Conservation (phyloP, 1,140 invertebrate genomes). For the Pseudomyrmex dendroicus region DNA sequence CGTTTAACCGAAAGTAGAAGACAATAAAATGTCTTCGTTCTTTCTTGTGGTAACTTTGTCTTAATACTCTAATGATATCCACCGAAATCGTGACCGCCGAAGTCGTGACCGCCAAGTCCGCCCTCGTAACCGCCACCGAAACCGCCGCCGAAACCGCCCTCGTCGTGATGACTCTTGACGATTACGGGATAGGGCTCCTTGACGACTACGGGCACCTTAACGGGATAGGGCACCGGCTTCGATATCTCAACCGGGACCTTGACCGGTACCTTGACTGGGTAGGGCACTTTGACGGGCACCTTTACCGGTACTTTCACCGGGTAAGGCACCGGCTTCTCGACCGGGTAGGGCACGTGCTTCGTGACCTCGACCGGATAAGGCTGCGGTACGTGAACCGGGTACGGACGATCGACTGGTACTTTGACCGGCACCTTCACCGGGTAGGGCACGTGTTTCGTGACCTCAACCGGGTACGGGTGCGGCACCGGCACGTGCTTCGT, state of each 20-base stretch:
- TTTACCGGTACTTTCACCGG: slow-evolving; percentile 86
- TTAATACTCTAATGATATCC: slow-evolving; percentile 67
- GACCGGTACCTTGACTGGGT: slow-evolving; percentile 82
- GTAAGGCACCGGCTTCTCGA: slow-evolving; percentile 85
- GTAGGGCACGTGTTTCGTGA: slow-evolving; percentile 82
- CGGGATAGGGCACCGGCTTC: slow-evolving; percentile 81
- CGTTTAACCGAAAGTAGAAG: slow-evolving; percentile 23
- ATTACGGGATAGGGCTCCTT: slow-evolving; percentile 86
- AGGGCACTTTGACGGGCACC: slow-evolving; percentile 83
- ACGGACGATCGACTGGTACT: slow-evolving; percentile 86
- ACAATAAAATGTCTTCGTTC: slow-evolving; percentile 23
- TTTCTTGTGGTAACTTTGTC: slow-evolving; percentile 15
- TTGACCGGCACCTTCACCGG: slow-evolving; percentile 83
- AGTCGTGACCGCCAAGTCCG: slow-evolving; percentile 54
- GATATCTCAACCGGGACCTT: slow-evolving; percentile 86
- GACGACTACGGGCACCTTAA: slow-evolving; percentile 80
- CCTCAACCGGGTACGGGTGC: slow-evolving; percentile 82
- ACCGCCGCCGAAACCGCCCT: slow-evolving; percentile 64
- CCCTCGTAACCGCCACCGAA: slow-evolving; percentile 64
- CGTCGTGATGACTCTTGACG: slow-evolving; percentile 77
- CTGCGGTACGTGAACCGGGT: slow-evolving; percentile 85
- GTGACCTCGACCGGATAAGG: slow-evolving; percentile 87
- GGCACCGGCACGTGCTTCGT: slow-evolving; percentile 85
- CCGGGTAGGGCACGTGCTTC: slow-evolving; percentile 86
- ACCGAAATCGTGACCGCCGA: slow-evolving; percentile 61